Evolutionary conservation across 1,140 invertebrate species (phyloP), one percentile per base, ranked within the genome.

Genomic region (Thrips palmi): DNA sequence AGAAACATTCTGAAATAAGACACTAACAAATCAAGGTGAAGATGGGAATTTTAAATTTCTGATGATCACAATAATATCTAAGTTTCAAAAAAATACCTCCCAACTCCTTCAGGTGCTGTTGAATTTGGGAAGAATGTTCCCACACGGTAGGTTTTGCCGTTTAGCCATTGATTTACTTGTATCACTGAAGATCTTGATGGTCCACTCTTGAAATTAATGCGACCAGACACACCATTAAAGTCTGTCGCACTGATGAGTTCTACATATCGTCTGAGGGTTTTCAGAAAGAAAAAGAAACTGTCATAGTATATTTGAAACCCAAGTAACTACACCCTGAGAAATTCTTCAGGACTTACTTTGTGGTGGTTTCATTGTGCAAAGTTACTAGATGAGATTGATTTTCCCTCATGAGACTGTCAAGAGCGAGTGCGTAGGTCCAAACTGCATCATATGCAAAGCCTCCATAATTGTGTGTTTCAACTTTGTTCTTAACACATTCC

Each of bases 391-490:
- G 63, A 22, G 67, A 64, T 8, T 64, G 61, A 51, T 73, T 59
- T 28, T 59, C 63, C 32, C 62, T 66, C 0, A 76, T 49, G 0
- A 84, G 54, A 43, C 65, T 60, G 46, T 81, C 67, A 14, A 80
- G 53, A 1, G 78, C 81, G 12, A 70, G 58, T 4, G 78, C 83
- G 52, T 80, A 86, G 1, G 71, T 71, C 83, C 83, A 87, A 29
- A 85, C 74, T 0, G 80, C 82, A 58, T 88, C 83, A 52, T 87
- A 87, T 0, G 70, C 67, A 47, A 75, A 86, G 1, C 77, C 76
- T 6, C 72, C 78, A 55, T 81, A 86, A 33, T 68, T 58, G 20
- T 64, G 68, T 15, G 59, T 52, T 38, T 33, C 23, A 23, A 43
- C 32, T 25, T 48, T 37, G n/a, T 44, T 25, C 0, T 20, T 30